A percentile compares a stretch with the other conserved stretches of the same genome.
These are phyloP conservation scores for Polyploca ridens DNA, from an alignment of 2,888 invertebrate species.

Conservation along the genomic window DNA sequence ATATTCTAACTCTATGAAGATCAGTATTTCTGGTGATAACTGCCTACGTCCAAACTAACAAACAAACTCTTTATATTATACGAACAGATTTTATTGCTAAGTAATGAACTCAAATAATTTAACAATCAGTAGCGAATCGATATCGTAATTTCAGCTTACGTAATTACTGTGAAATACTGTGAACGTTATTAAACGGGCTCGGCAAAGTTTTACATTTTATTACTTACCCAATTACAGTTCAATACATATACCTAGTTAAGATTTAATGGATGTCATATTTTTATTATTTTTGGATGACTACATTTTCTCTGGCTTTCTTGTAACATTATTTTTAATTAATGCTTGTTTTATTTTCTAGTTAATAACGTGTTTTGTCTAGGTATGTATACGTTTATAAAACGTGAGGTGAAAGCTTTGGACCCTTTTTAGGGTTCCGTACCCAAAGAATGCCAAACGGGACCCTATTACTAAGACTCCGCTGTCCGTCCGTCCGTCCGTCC, in stretches of 20 bases:
- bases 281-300: neutral
- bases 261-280: neutral
- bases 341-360: neutral
- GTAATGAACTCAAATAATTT: neutral
- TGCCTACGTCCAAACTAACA: too few relatives aligned
- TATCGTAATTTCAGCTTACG: neutral
- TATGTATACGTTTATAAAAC: too few relatives aligned
- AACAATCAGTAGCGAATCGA: neutral
- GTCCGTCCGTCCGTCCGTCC: too few relatives aligned
- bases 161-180: constrained; percentile 10
- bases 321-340: neutral
- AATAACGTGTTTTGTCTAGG: too few relatives aligned
- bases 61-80: too few relatives aligned
- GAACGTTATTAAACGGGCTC: neutral
- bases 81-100: too few relatives aligned
- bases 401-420: too few relatives aligned
- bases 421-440: too few relatives aligned
- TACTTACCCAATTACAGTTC: neutral
- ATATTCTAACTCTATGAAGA: too few relatives aligned
- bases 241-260: neutral
- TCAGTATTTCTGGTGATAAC: too few relatives aligned
- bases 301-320: neutral
- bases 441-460: too few relatives aligned
- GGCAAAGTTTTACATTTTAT: constrained; percentile 9
- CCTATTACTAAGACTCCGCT: too few relatives aligned